Percentiles rank a stretch among this genome's conserved stretches.
These are phyloP conservation scores for Actinemys pallida DNA, from an alignment of 2,113 vertebrate species.

Conservation along the genomic window DNA sequence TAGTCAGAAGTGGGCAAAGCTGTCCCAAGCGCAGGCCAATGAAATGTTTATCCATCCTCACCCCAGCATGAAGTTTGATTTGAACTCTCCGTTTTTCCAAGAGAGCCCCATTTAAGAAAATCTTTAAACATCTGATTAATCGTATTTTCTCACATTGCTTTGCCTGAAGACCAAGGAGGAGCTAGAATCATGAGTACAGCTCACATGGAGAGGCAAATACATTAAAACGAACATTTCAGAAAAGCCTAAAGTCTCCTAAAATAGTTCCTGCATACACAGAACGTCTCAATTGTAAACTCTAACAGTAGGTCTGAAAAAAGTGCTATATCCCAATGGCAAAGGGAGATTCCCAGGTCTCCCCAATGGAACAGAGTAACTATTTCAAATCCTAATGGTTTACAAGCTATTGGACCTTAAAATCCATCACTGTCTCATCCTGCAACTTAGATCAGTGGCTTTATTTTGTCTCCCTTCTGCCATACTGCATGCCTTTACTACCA, in stretches of 20 bases:
- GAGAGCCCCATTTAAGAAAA: not conserved
- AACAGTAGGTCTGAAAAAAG: not conserved
- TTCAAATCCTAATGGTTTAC: not conserved
- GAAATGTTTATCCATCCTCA: not conserved
- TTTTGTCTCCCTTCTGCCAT: not conserved
- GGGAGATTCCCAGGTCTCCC: not conserved
- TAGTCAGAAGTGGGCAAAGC: not conserved
- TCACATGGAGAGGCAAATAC: not conserved
- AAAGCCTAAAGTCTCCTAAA: constrained; percentile 43
- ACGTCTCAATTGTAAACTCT: constrained; percentile 19
- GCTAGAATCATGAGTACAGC: not conserved
- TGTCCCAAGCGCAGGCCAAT: not conserved
- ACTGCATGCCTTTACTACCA: not conserved
- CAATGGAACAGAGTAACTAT: not conserved
- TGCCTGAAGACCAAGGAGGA: constrained; percentile 31
- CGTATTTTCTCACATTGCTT: not conserved
- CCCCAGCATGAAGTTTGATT: not conserved
- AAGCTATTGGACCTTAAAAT: not conserved
- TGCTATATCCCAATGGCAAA: not conserved
- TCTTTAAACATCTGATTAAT: not conserved
- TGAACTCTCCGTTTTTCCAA: not conserved
- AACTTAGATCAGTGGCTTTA: not conserved
- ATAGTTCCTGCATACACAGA: not conserved
- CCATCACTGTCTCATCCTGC: not conserved
- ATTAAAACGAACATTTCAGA: not conserved